A percentile compares a stretch with the other conserved stretches of the same genome.
phyloP scores from a whole-genome alignment of 1,140 invertebrate species.

The Choristoneura fumiferana region DNA sequence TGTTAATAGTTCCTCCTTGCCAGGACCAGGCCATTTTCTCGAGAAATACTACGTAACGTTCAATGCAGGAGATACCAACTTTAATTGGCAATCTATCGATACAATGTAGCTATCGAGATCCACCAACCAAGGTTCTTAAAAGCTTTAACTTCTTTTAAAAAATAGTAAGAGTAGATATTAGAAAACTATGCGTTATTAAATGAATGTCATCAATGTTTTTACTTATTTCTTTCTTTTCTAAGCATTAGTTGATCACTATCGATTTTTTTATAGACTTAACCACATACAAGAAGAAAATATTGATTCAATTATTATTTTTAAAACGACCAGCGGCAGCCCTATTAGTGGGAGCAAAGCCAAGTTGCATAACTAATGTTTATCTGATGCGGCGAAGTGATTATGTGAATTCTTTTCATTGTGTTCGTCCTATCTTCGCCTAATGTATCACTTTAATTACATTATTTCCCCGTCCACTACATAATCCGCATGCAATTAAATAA shows the following conservation, averaged over 20 bases:
- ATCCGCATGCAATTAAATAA: conserved; percentile 4
- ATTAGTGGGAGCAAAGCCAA: neutral
- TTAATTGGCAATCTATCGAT: conserved; percentile 17
- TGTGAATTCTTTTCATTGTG: conserved; percentile 38
- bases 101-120: neutral
- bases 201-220: too few relatives aligned
- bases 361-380: conserved; percentile 31
- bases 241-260: too few relatives aligned
- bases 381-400: conserved; percentile 35
- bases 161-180: too few relatives aligned
- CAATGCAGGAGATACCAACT: neutral
- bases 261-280: too few relatives aligned
- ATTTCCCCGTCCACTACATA: conserved; percentile 3
- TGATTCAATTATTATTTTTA: too few relatives aligned
- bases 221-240: too few relatives aligned
- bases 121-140: too few relatives aligned
- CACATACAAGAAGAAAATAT: too few relatives aligned
- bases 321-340: neutral
- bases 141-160: too few relatives aligned
- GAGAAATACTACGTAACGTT: conserved; percentile 15
- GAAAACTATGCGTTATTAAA: too few relatives aligned
- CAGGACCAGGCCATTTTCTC: conserved; percentile 14
- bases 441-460: conserved; percentile 13
- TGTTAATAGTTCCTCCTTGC: conserved; percentile 29
- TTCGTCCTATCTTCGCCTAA: neutral